phyloP scores from a whole-genome alignment of 92 coral and sea anemone species.

The Chrysogorgia sp. region DNA sequence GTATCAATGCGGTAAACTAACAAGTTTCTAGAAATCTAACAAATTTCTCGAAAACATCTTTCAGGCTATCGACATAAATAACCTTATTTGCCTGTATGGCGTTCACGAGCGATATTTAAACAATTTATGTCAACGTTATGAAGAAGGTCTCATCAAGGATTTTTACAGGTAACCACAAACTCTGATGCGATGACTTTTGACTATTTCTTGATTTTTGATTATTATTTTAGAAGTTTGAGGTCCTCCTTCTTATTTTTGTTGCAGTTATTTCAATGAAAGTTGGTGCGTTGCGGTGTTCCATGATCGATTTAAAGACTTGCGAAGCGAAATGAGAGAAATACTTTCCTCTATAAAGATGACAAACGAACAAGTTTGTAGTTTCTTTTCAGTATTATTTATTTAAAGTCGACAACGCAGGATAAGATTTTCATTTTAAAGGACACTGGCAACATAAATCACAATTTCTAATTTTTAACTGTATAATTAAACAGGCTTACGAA shows the following conservation, averaged over 20 bases:
- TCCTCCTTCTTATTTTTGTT: neutral
- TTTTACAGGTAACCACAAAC: constrained; percentile 80
- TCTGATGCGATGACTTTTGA: neutral
- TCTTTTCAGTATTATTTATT: neutral
- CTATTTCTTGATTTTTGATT: neutral
- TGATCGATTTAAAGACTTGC: constrained; percentile 94
- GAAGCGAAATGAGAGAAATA: constrained; percentile 89
- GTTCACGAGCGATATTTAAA: constrained; percentile 91
- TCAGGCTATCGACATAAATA: constrained; percentile 79
- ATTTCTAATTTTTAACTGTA: neutral
- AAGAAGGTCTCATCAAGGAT: constrained; percentile 83
- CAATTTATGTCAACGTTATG: constrained; percentile 81
- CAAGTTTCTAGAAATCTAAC: neutral
- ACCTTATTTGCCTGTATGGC: constrained; percentile 88
- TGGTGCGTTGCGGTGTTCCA: constrained; percentile 98
- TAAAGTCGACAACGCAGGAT: too few relatives aligned
- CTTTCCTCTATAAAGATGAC: constrained; percentile 87
- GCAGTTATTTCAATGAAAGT: constrained; percentile 91
- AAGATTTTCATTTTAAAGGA: too few relatives aligned
- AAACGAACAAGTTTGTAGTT: neutral
- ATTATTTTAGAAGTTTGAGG: neutral
- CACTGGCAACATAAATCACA: too few relatives aligned
- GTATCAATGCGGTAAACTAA: too few relatives aligned
- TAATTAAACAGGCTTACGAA: too few relatives aligned
- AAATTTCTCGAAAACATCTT: neutral